Base-by-base conservation (phyloP, 1,140 invertebrate genomes). In the Telenomus remus region DNA sequence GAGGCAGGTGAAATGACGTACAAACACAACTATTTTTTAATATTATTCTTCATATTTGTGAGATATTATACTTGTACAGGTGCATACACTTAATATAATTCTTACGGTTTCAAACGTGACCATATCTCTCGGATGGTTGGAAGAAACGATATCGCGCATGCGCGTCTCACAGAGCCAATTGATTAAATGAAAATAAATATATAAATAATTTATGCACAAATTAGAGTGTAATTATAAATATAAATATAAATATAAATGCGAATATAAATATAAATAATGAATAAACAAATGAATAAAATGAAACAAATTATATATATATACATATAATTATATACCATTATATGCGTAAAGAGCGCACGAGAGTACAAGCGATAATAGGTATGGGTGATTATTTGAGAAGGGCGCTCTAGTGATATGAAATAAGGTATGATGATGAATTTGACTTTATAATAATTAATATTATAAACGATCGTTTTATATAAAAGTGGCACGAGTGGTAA, bases 391-490 rank as follows among this genome's bases (percentile, higher is more conserved):
- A 64, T 64, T 51, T 37, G 75, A 72, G 75, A 77, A 77, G 63
- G 56, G 75, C 68, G 75, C 68, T 72, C 75, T 69, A 68, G 76
- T 73, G 49, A 64, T 65, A 61, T 14, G 37, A 48, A 74, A 63
- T 78, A 74, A 78, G 60, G 75, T 70, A 73, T 59, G 75, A 73
- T 55, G 69, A 73, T 72, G 69, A 76, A 79, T 76, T 74, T 69
- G 60, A 78, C 56, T 79, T 65, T 74, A 78, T 78, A 80, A 77
- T 79, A 79, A 79, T 73, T 75, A 74, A 79, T 76, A 81, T 74
- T 55, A 74, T 79, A 76, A 79, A 78, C 66, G 69, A 80, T 75
- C 78, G 77, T 81, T 82, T 82, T 82, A 81, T 79, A 80, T 79
- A 80, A 79, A 79, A 78, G 60, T 66, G 66, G 57, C 69, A 76